A percentile compares a stretch with the other conserved stretches of the same genome.
phyloP scores from a whole-genome alignment of 1,140 invertebrate genomes.

The Sminthurides bifidus region DNA sequence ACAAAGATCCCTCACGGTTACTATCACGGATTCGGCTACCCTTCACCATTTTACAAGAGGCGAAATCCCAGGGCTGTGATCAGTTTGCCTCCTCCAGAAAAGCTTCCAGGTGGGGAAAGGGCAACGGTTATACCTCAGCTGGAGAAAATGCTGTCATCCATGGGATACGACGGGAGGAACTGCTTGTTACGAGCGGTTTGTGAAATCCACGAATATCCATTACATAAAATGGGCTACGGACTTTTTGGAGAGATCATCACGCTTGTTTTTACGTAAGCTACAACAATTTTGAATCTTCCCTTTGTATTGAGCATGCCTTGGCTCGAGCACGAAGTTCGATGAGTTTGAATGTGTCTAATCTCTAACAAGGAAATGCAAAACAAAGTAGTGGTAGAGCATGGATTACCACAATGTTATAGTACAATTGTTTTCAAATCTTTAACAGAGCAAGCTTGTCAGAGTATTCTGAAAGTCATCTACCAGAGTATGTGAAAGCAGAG shows the following conservation, averaged over 20 bases:
- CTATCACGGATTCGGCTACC: not conserved
- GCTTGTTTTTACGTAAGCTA: slow-evolving; percentile 25
- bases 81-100: slow-evolving; percentile 26
- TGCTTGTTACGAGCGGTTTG: slow-evolving; percentile 28
- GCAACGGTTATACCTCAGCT: slow-evolving; percentile 21
- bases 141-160: slow-evolving; percentile 13
- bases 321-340: not conserved
- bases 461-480: slow-evolving; percentile 26
- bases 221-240: slow-evolving; percentile 18
- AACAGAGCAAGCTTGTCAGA: slow-evolving; percentile 22
- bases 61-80: slow-evolving; percentile 7
- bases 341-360: not conserved
- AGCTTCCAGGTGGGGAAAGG: slow-evolving; percentile 26
- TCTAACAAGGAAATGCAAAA: not conserved
- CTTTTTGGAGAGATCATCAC: slow-evolving; percentile 28
- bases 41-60: not conserved
- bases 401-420: not conserved
- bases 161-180: slow-evolving; percentile 18
- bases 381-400: not conserved
- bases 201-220: slow-evolving; percentile 29
- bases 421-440: not conserved
- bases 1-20: not conserved
- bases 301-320: not conserved
- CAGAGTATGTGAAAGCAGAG: slow-evolving; percentile 28
- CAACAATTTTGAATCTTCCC: not conserved